These are phyloP conservation scores for Macrotis lagotis DNA, from an alignment of 2,113 vertebrate species.

Conservation along the genomic window DNA sequence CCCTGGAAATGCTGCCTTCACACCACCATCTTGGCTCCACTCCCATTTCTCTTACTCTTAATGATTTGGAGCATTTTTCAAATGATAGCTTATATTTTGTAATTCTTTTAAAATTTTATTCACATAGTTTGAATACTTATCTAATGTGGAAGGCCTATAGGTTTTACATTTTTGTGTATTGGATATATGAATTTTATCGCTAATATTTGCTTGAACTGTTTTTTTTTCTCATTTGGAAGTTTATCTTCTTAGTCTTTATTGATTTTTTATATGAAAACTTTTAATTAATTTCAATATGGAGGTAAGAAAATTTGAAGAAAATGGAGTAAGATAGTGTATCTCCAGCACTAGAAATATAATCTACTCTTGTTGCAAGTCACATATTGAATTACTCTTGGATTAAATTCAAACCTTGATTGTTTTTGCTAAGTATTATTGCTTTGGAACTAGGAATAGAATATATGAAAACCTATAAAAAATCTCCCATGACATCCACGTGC, in stretches of 20 bases:
- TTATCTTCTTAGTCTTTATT: not conserved
- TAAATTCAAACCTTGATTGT: not conserved
- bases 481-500: not conserved
- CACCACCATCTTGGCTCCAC: too few relatives aligned
- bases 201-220: not conserved
- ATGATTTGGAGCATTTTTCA: not conserved
- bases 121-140: not conserved
- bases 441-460: not conserved
- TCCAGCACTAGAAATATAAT: not conserved
- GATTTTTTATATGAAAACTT: not conserved
- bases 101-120: not conserved
- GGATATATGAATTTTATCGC: not conserved
- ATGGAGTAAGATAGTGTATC: not conserved
- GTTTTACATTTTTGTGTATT: not conserved
- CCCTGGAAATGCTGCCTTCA: too few relatives aligned
- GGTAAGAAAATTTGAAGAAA: not conserved
- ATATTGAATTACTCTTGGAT: not conserved
- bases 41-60: not conserved
- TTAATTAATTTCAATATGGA: not conserved
- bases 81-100: not conserved
- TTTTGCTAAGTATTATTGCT: not conserved
- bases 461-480: not conserved
- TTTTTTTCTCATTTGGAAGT: not conserved
- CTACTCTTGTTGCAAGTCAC: not conserved
- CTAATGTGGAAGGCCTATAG: not conserved